Evolutionary conservation across 2,888 invertebrate species (phyloP).

Genomic region (Drosophila nigricruria): DNA sequence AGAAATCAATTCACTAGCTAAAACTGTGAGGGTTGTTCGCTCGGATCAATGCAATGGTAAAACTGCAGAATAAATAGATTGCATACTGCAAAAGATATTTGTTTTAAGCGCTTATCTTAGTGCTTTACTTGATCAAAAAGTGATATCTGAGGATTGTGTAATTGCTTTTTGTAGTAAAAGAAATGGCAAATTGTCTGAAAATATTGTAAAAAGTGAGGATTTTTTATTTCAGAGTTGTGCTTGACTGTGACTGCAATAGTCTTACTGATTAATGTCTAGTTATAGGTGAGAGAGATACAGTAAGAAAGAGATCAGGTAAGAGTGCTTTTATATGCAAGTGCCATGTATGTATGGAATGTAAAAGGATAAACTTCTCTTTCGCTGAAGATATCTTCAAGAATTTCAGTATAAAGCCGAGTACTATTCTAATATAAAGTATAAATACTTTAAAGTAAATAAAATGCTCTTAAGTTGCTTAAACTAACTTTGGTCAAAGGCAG

Average conservation of each 20-base stretch:
- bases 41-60: background rate
- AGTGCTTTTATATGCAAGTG: background rate
- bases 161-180: too few species aligned
- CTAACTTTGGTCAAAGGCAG: slow-evolving; percentile 51
- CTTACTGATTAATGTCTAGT: too few species aligned
- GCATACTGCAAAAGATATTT: background rate
- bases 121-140: background rate
- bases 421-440: background rate
- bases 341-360: background rate
- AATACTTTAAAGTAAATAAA: slow-evolving; percentile 28
- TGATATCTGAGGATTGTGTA: background rate
- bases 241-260: too few species aligned
- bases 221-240: too few species aligned
- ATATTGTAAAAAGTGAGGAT: background rate
- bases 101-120: background rate
- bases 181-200: background rate
- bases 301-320: too few species aligned
- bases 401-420: background rate
- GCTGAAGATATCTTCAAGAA: background rate
- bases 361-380: too few species aligned
- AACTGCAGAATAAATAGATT: background rate
- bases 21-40: background rate
- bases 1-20: background rate
- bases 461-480: slow-evolving; percentile 22
- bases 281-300: too few species aligned